These are phyloP conservation scores for Drosophila orosa DNA, from an alignment of 1,140 invertebrate genomes.

Conservation along the genomic window DNA sequence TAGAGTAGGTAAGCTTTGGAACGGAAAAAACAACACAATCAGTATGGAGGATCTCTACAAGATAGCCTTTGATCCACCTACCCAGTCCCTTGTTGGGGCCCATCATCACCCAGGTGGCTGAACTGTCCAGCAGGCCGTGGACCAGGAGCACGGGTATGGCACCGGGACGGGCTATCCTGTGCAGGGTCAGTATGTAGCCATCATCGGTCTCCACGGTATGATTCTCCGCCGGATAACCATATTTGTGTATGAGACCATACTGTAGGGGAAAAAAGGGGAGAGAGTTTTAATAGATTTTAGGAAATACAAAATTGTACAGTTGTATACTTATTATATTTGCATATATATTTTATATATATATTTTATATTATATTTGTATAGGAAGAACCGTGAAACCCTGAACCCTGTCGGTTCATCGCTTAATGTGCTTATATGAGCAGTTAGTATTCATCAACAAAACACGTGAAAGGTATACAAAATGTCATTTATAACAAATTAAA, in stretches of 20 bases:
- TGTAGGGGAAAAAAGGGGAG: conserved; percentile 50
- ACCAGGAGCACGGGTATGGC: conserved; percentile 86
- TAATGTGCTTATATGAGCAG: no score
- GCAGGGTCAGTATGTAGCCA: conserved; percentile 88
- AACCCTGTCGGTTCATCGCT: background rate
- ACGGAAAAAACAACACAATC: background rate
- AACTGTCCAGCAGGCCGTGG: conserved; percentile 87
- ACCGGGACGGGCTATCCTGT: conserved; percentile 86
- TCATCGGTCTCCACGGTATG: conserved; percentile 88
- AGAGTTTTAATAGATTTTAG: background rate
- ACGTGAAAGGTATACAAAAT: conserved; percentile 1
- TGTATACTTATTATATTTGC: background rate
- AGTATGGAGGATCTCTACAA: background rate
- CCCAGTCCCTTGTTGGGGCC: conserved; percentile 88
- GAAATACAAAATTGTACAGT: background rate
- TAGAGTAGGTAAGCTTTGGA: conserved; percentile 84
- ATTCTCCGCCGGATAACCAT: conserved; percentile 88
- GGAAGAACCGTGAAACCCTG: background rate
- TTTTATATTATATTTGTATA: background rate
- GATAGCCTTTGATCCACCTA: conserved; percentile 31
- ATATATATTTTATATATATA: no score
- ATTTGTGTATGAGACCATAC: conserved; percentile 86
- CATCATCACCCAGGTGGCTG: conserved; percentile 86
- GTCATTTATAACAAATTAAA: background rate
- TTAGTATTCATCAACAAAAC: conserved; percentile 2